These are phyloP conservation scores for Emydoidea blandingii DNA, from an alignment of 2,797 vertebrate genomes.

Conservation along the genomic window DNA sequence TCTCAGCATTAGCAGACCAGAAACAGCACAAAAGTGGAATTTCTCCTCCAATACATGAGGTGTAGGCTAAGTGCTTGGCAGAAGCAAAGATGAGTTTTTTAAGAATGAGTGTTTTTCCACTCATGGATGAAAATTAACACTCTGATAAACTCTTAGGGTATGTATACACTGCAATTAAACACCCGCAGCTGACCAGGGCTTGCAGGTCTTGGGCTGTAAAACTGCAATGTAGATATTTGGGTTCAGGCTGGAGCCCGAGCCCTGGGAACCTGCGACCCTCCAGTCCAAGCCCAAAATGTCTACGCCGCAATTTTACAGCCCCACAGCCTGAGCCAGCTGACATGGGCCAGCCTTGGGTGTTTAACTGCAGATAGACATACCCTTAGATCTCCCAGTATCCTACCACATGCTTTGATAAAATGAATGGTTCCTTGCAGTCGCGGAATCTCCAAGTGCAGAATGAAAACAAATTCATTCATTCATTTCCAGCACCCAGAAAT, in stretches of 20 bases:
- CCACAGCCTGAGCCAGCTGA: background rate
- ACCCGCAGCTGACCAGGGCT: background rate
- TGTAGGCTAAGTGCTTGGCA: too few relatives aligned
- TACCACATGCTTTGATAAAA: background rate
- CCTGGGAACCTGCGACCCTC: background rate
- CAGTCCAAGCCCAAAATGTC: background rate
- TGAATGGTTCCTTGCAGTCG: background rate
- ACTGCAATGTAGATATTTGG: background rate
- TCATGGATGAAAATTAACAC: too few relatives aligned
- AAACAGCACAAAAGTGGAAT: background rate
- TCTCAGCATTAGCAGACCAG: background rate
- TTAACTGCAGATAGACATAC: background rate
- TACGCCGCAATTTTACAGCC: background rate
- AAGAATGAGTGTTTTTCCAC: too few relatives aligned
- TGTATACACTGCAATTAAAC: background rate
- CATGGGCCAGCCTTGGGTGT: background rate
- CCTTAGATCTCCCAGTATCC: background rate
- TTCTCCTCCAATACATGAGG: background rate
- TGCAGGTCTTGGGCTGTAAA: background rate
- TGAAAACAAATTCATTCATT: background rate
- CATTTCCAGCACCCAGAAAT: background rate
- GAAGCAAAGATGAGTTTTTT: too few relatives aligned
- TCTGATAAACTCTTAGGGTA: too few relatives aligned
- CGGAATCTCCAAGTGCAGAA: background rate
- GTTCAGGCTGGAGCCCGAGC: background rate